These are phyloP conservation scores for Autographa gamma DNA, from an alignment of 2,888 invertebrate species.

Conservation along the genomic window DNA sequence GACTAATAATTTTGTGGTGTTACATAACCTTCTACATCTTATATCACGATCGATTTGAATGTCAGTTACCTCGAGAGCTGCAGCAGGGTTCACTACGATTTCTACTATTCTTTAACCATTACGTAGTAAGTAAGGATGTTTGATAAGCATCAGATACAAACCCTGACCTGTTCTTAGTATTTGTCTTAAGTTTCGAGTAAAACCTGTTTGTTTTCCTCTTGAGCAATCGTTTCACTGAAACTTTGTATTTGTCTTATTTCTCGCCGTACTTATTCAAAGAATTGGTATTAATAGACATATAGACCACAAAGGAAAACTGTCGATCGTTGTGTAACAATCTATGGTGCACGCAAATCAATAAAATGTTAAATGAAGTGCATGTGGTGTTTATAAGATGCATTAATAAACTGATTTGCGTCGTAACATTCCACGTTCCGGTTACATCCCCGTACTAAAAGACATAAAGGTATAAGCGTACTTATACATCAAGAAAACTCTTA, in stretches of 20 bases:
- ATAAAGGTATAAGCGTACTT: no score
- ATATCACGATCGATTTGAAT: no score
- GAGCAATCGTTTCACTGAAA: conserved; percentile 43
- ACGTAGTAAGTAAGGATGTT: not conserved
- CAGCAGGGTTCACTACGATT: no score
- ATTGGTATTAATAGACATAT: conserved; percentile 31
- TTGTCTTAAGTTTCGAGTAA: conserved; percentile 25
- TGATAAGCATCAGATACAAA: conserved; percentile 8
- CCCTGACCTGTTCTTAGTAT: conserved; percentile 42
- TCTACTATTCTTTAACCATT: not conserved
- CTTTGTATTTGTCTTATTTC: conserved; percentile 35
- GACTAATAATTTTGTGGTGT: no score
- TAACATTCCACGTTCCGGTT: not conserved
- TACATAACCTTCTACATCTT: no score
- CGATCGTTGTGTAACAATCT: conserved; percentile 5
- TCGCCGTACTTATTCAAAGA: conserved; percentile 19
- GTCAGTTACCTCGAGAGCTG: no score
- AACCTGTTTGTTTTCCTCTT: conserved; percentile 48
- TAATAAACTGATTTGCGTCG: not conserved
- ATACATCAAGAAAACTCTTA: no score
- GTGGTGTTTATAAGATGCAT: conserved; percentile 1
- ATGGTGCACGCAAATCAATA: conserved; percentile 25
- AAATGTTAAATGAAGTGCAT: not conserved
- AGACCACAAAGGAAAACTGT: conserved; percentile 12
- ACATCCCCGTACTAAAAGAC: not conserved